Percentiles rank a stretch among this genome's conserved stretches.
Evolutionary conservation across 1,140 invertebrate species (phyloP).

Genomic region (Drosophila lini): DNA sequence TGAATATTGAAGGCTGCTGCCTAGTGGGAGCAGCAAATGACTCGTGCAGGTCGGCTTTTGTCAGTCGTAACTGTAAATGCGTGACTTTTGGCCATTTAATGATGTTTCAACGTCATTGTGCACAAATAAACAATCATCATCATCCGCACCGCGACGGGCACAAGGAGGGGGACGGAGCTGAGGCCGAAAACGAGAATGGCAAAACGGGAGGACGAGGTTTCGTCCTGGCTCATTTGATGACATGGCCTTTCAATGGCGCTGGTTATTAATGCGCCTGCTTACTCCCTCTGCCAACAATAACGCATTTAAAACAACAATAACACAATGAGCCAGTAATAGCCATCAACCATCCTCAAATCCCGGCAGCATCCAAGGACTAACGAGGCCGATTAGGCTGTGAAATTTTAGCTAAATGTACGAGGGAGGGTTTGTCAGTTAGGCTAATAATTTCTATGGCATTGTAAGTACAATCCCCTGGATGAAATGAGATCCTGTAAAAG

Average conservation of each 20-base stretch:
- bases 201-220: slow-evolving; percentile 17
- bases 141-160: slow-evolving; percentile 52
- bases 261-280: slow-evolving; percentile 76
- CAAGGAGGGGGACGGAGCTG: neutral
- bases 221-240: slow-evolving; percentile 76
- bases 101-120: slow-evolving; percentile 77
- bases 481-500: neutral
- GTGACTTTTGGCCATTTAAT: slow-evolving; percentile 82
- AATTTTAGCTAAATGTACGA: slow-evolving; percentile 32
- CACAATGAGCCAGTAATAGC: slow-evolving; percentile 64
- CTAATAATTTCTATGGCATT: slow-evolving; percentile 11
- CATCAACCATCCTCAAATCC: slow-evolving; percentile 43
- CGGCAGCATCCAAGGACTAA: slow-evolving; percentile 51
- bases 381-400: slow-evolving; percentile 63
- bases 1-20: slow-evolving; percentile 1
- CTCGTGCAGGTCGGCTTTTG: slow-evolving; percentile 69
- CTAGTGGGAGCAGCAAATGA: slow-evolving; percentile 47
- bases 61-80: slow-evolving; percentile 73
- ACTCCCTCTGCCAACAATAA: slow-evolving; percentile 68
- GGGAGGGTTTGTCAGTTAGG: slow-evolving; percentile 25
- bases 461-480: neutral
- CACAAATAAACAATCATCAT: slow-evolving; percentile 79
- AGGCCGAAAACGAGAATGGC: slow-evolving; percentile 3
- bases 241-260: slow-evolving; percentile 74
- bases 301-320: slow-evolving; percentile 78